Evolutionary conservation across 2,888 invertebrate genomes (phyloP).

Genomic region (Hybos culiciformis): DNA sequence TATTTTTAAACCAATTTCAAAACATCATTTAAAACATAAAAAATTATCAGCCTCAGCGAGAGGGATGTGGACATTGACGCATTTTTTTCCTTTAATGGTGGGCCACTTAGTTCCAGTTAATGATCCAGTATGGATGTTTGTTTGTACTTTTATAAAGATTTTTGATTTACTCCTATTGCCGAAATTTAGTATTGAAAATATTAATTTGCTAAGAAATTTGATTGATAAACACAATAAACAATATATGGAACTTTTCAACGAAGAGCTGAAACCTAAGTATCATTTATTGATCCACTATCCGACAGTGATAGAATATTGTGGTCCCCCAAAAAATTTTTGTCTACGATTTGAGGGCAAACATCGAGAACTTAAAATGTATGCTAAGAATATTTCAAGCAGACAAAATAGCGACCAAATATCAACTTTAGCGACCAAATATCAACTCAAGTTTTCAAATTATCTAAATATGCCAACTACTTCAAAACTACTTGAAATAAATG

Average conservation of each 20-base stretch:
- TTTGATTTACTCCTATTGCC: background rate
- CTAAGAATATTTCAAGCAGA: constrained; percentile 2
- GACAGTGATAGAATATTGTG: constrained; percentile 5
- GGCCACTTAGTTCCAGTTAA: constrained; percentile 12
- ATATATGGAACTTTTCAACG: background rate
- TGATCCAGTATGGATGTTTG: constrained; percentile 10
- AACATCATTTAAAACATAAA: constrained; percentile 7
- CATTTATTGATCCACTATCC: background rate
- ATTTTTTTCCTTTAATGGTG: constrained; percentile 12
- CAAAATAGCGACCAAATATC: constrained; percentile 4
- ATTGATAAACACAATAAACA: background rate
- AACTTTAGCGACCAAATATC: constrained; percentile 5
- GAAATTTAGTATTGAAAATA: background rate
- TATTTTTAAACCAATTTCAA: background rate
- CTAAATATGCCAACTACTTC: background rate
- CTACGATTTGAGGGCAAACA: constrained; percentile 6
- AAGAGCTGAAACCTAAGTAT: background rate
- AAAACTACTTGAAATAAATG: background rate
- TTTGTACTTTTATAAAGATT: constrained; percentile 2
- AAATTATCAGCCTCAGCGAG: constrained; percentile 12
- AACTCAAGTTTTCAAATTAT: constrained; percentile 1
- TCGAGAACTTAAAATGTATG: constrained; percentile 3
- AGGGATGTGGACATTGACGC: constrained; percentile 14
- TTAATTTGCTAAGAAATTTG: background rate
- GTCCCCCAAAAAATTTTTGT: constrained; percentile 1